Evolutionary conservation across 2,888 invertebrate genomes (phyloP).

Genomic region (Apamea sordens): DNA sequence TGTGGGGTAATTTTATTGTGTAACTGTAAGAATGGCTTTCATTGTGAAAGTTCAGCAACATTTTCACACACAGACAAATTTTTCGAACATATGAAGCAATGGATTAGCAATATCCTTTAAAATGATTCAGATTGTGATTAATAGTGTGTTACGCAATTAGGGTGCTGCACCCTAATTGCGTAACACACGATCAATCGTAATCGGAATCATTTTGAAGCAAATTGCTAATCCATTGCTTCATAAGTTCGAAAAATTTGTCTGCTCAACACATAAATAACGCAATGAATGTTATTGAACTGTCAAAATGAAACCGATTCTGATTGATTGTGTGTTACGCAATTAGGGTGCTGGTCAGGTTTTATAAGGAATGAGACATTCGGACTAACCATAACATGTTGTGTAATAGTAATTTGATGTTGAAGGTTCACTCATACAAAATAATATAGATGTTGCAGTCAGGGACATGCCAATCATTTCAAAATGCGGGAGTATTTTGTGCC

Average conservation of each 20-base stretch:
- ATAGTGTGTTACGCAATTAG: too few species aligned
- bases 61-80: neutral
- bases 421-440: slow-evolving; percentile 36
- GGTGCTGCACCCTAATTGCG: too few species aligned
- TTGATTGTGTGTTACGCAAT: too few species aligned
- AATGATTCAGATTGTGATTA: too few species aligned
- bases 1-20: neutral
- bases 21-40: neutral
- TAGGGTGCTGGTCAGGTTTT: neutral
- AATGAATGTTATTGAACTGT: too few species aligned
- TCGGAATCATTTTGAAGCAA: too few species aligned
- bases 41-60: neutral
- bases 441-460: slow-evolving; percentile 20
- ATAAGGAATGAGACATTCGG: too few species aligned
- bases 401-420: neutral
- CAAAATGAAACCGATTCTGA: too few species aligned
- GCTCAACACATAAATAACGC: too few species aligned
- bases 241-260: too few species aligned
- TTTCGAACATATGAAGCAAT: neutral
- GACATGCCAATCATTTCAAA: slow-evolving; percentile 44
- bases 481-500: slow-evolving; percentile 12
- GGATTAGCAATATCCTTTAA: neutral
- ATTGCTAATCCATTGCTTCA: too few species aligned
- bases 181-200: too few species aligned
- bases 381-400: neutral